These are phyloP conservation scores for Oryzias javanicus DNA, from an alignment of 2,113 vertebrate species.

Conservation along the genomic window DNA sequence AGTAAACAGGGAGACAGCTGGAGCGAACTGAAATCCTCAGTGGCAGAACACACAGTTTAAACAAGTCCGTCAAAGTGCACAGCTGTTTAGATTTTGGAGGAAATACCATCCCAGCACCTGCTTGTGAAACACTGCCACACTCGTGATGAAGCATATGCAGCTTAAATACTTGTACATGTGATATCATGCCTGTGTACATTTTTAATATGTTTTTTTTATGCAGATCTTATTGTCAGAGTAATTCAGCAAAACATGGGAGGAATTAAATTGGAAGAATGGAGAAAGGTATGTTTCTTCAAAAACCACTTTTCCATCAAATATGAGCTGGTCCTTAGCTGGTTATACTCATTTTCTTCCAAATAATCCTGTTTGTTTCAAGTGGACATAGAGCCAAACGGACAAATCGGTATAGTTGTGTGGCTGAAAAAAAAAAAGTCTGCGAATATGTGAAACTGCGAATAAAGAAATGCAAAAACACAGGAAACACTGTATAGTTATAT, in stretches of 20 bases:
- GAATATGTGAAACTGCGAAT: no score
- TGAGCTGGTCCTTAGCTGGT: no score
- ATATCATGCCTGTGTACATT: slow-evolving; percentile 1
- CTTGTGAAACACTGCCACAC: slow-evolving; percentile 35
- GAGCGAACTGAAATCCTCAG: slow-evolving; percentile 12
- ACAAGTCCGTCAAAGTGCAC: no score
- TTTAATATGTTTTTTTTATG: neutral
- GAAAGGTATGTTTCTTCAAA: slow-evolving; percentile 64
- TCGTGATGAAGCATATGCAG: slow-evolving; percentile 1
- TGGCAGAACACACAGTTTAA: slow-evolving; percentile 20
- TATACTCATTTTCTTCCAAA: no score
- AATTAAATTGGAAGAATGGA: slow-evolving; percentile 73
- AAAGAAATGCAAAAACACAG: no score
- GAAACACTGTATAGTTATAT: no score
- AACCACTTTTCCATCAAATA: no score
- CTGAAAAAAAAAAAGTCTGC: no score
- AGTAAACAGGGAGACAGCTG: slow-evolving; percentile 47
- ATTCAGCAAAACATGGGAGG: slow-evolving; percentile 77
- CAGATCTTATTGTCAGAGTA: slow-evolving; percentile 72
- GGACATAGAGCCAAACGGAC: no score
- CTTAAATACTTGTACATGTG: neutral
- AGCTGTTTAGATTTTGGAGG: neutral
- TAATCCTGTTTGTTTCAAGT: no score
- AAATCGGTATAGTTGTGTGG: no score
- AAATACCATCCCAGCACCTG: slow-evolving; percentile 22